A percentile compares a stretch with the other conserved stretches of the same genome.
These are phyloP conservation scores for Calycopis cecrops DNA, from an alignment of 1,140 invertebrate genomes.

Conservation along the genomic window DNA sequence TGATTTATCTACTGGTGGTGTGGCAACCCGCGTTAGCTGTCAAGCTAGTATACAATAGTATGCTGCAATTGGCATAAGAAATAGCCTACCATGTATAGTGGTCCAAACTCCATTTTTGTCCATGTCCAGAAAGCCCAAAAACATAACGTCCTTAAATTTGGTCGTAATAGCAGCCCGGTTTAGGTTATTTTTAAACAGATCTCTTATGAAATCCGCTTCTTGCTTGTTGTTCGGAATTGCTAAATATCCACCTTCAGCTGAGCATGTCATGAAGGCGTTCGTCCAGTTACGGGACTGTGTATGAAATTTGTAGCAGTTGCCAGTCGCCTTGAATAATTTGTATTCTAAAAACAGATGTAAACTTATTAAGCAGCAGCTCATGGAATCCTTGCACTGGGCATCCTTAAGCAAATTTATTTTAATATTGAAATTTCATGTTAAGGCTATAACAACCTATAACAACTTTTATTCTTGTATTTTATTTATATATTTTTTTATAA, in stretches of 20 bases:
- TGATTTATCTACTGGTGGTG: too few relatives aligned
- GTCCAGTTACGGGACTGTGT: constrained; percentile 5
- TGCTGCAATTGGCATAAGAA: too few relatives aligned
- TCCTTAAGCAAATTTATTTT: too few relatives aligned
- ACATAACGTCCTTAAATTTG: not conserved
- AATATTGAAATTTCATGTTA: not conserved
- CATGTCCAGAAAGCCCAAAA: not conserved
- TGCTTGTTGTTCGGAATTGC: constrained; percentile 15
- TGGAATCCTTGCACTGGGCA: too few relatives aligned
- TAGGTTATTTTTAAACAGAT: constrained; percentile 9
- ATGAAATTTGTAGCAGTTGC: constrained; percentile 24
- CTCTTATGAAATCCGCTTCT: constrained; percentile 6
- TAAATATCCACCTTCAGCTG: constrained; percentile 18
- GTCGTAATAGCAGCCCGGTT: not conserved
- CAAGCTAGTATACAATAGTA: too few relatives aligned
- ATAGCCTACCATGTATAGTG: not conserved
- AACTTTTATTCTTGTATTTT: too few relatives aligned
- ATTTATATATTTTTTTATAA: too few relatives aligned
- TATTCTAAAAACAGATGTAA: constrained; percentile 11
- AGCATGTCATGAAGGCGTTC: constrained; percentile 17
- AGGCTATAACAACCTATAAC: too few relatives aligned
- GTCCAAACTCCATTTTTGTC: not conserved
- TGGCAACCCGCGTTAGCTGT: too few relatives aligned
- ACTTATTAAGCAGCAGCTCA: not conserved
- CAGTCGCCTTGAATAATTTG: constrained; percentile 6